Percentiles rank a stretch among this genome's conserved stretches.
Evolutionary conservation across 2,888 invertebrate genomes (phyloP).

Genomic region (Idaea dimidiata): DNA sequence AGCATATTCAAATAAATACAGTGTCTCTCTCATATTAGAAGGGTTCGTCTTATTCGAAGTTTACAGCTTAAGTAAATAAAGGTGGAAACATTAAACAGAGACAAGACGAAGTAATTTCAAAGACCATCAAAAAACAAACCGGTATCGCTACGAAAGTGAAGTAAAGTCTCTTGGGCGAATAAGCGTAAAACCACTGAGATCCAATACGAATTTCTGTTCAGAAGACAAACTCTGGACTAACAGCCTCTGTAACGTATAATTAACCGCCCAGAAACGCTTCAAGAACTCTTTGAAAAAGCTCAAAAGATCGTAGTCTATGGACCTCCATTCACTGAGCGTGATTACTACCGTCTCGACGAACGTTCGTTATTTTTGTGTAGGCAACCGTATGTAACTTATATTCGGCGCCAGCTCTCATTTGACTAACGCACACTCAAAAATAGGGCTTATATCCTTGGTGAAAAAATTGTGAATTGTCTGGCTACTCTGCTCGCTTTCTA

Average conservation of each 20-base stretch:
- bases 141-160: slow-evolving; percentile 33
- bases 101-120: slow-evolving; percentile 23
- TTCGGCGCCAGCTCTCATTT: slow-evolving; percentile 43
- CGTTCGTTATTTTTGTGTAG: slow-evolving; percentile 80
- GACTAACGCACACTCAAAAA: slow-evolving; percentile 29
- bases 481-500: slow-evolving; percentile 21
- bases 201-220: slow-evolving; percentile 39
- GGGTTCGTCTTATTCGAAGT: slow-evolving; percentile 20
- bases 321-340: slow-evolving; percentile 64
- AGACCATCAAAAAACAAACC: slow-evolving; percentile 37
- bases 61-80: slow-evolving; percentile 22
- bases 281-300: slow-evolving; percentile 63
- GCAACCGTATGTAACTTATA: slow-evolving; percentile 72
- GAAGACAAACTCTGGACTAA: slow-evolving; percentile 48
- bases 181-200: slow-evolving; percentile 42
- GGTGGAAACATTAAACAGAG: slow-evolving; percentile 17
- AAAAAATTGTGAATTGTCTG: slow-evolving; percentile 24
- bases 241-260: slow-evolving; percentile 57
- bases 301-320: slow-evolving; percentile 66
- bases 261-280: slow-evolving; percentile 62
- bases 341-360: slow-evolving; percentile 62
- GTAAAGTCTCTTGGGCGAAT: slow-evolving; percentile 28
- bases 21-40: slow-evolving; percentile 15
- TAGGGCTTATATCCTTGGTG: slow-evolving; percentile 31
- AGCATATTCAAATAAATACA: slow-evolving; percentile 4